phyloP scores from a whole-genome alignment of 1,140 invertebrate genomes.

The Nebria ingens region DNA sequence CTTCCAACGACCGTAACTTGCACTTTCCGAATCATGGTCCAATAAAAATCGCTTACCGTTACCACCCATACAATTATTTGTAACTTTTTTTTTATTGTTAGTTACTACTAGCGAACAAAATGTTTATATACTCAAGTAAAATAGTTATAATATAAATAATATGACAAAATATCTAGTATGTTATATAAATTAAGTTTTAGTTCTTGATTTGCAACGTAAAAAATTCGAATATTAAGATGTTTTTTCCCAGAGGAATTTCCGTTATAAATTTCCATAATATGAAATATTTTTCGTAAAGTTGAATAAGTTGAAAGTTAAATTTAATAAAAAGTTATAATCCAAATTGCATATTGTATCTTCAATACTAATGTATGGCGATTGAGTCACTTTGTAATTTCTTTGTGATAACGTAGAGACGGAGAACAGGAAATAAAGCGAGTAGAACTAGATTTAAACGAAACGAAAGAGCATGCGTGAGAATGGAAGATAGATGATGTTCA shows the following conservation, averaged over 20 bases:
- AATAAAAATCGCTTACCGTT: too few species aligned
- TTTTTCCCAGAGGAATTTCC: too few species aligned
- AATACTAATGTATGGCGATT: neutral
- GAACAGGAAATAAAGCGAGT: neutral
- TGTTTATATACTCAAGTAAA: too few species aligned
- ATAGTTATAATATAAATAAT: too few species aligned
- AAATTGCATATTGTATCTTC: neutral
- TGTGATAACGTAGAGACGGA: neutral
- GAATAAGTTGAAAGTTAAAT: neutral
- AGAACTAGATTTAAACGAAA: neutral
- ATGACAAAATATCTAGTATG: too few species aligned
- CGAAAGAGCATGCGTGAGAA: neutral
- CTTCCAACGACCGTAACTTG: neutral
- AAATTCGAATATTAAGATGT: too few species aligned
- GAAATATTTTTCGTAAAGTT: neutral
- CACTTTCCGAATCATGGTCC: neutral
- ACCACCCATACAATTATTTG: too few species aligned
- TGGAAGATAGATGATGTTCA: constrained; percentile 19
- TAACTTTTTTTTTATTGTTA: too few species aligned
- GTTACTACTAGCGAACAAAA: too few species aligned
- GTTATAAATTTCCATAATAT: neutral
- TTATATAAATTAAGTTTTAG: too few species aligned
- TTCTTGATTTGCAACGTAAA: too few species aligned
- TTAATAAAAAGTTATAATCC: neutral
- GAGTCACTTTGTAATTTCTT: neutral